phyloP scores from a whole-genome alignment of 1,140 invertebrate genomes.

The Drosophila nikananu region DNA sequence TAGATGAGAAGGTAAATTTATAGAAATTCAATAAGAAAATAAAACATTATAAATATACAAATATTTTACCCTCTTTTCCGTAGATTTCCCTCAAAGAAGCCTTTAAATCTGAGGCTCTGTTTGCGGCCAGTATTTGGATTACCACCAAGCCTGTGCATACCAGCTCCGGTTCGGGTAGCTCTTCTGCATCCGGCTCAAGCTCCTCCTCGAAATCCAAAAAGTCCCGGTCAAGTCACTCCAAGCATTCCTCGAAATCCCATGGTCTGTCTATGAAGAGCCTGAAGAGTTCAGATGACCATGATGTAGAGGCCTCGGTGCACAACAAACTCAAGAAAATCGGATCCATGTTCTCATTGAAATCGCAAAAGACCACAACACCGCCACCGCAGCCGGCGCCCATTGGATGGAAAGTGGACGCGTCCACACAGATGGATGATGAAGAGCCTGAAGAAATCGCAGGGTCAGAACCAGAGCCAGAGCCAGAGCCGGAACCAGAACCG shows the following conservation, averaged over 20 bases:
- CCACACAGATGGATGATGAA: conserved; percentile 58
- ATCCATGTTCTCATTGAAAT: conserved; percentile 79
- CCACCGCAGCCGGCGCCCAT: conserved; percentile 38
- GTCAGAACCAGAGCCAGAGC: not conserved
- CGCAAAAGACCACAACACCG: conserved; percentile 50
- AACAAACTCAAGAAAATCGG: conserved; percentile 74
- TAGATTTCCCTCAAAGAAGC: conserved; percentile 87
- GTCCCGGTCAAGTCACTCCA: conserved; percentile 59
- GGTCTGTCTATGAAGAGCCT: conserved; percentile 72
- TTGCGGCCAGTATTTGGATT: conserved; percentile 87
- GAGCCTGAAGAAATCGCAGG: not conserved
- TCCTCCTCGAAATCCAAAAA: conserved; percentile 62
- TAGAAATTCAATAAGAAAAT: conserved; percentile 5
- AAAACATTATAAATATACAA: not conserved
- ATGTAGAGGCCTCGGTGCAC: conserved; percentile 68
- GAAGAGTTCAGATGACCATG: conserved; percentile 51
- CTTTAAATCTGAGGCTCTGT: conserved; percentile 86
- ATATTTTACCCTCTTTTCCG: not conserved
- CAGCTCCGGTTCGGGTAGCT: conserved; percentile 56
- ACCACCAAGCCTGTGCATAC: conserved; percentile 77
- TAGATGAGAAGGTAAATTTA: conserved; percentile 86
- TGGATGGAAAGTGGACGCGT: conserved; percentile 64
- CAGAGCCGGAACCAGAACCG: not conserved
- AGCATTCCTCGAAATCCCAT: conserved; percentile 65
- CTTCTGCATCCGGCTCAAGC: conserved; percentile 49